Evolutionary conservation across 2,797 vertebrate species (phyloP).

Genomic region (Poeciliopsis gracilis): DNA sequence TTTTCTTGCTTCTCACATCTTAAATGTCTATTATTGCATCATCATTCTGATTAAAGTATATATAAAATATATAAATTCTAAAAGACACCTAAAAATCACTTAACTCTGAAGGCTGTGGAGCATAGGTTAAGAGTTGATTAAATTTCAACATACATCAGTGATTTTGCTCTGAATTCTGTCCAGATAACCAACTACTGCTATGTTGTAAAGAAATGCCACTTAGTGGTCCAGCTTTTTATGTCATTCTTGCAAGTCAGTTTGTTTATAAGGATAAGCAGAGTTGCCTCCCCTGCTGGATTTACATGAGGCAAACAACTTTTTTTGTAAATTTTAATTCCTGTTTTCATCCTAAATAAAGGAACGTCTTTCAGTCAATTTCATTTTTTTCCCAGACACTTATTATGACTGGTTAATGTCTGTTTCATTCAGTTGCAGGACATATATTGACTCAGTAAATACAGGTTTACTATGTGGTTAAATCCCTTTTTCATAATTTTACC

Average conservation of each 20-base stretch:
- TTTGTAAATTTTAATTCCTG: neutral
- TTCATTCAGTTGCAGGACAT: neutral
- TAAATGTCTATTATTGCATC: neutral
- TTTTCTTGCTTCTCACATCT: neutral
- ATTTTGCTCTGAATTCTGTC: conserved; percentile 30
- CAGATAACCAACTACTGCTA: conserved; percentile 31
- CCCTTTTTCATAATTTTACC: neutral
- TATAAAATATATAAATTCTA: neutral
- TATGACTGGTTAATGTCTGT: neutral
- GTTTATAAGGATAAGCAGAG: neutral
- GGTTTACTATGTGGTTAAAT: neutral
- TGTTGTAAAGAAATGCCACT: conserved; percentile 52
- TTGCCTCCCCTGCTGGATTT: conserved; percentile 37
- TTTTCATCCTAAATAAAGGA: neutral
- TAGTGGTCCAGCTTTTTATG: conserved; percentile 18
- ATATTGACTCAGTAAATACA: neutral
- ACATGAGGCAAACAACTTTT: neutral
- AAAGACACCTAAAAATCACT: neutral
- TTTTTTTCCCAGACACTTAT: neutral
- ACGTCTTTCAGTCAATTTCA: neutral
- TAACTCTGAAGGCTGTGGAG: neutral
- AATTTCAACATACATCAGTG: conserved; percentile 25
- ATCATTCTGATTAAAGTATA: neutral
- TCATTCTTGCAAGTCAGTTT: neutral
- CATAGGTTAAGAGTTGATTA: conserved; percentile 13